Conservation (phyloP, 2,797 vertebrate species). For the Uromys caudimaculatus region DNA sequence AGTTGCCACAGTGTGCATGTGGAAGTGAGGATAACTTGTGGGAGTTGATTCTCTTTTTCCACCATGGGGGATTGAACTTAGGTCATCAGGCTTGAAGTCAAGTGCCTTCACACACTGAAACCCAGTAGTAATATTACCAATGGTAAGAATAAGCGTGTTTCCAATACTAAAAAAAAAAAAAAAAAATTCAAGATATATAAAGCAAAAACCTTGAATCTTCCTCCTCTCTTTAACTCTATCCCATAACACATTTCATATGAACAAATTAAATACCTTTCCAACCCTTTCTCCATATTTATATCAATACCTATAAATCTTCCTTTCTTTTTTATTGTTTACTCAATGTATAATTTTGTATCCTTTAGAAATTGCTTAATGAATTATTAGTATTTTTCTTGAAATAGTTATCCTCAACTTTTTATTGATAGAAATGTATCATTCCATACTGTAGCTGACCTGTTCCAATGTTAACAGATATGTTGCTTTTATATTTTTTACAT, state of each 20-base stretch:
- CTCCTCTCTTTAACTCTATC: not conserved
- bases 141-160: conserved; percentile 11
- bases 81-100: not conserved
- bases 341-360: conserved; percentile 4
- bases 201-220: not conserved
- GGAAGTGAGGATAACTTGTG: not conserved
- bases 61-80: not conserved
- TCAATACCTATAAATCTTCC: not conserved
- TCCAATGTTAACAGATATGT: not conserved
- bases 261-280: not conserved
- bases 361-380: not conserved
- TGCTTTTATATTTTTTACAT: not conserved
- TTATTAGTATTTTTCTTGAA: not conserved
- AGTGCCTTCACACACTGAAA: not conserved
- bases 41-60: not conserved
- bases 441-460: not conserved
- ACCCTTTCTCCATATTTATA: not conserved
- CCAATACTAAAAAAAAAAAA: not conserved
- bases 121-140: not conserved
- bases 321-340: conserved; percentile 1
- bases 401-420: not conserved
- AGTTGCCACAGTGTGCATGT: too few species aligned
- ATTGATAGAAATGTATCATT: not conserved
- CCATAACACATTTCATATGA: not conserved
- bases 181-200: not conserved